Conservation (phyloP, 2,888 invertebrate genomes). For the Himalopsyche kuldschensis region DNA sequence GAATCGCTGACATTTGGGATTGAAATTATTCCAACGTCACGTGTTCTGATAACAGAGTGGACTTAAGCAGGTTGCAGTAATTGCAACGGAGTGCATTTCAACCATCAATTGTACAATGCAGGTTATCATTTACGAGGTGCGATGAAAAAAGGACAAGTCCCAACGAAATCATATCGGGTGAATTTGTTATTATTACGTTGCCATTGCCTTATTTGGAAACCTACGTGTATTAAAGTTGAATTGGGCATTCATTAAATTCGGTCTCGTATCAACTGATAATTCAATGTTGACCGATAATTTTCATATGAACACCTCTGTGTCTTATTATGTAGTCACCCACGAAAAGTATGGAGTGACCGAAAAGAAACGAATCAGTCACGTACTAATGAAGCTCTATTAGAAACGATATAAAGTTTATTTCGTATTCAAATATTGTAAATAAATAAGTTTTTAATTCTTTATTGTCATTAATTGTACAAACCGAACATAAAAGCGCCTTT, state of each 20-base stretch:
- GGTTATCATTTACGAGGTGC: slow-evolving; percentile 12
- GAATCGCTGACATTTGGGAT: background rate
- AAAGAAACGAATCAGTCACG: background rate
- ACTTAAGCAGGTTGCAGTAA: background rate
- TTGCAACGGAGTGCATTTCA: background rate
- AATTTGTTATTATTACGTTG: slow-evolving; percentile 1
- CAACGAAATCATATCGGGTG: background rate
- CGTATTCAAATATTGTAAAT: too few species aligned
- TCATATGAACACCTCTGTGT: slow-evolving; percentile 3
- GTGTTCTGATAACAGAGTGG: background rate
- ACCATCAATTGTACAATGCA: background rate
- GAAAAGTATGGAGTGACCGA: background rate
- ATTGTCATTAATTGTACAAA: too few species aligned
- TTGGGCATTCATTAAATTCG: slow-evolving; percentile 5
- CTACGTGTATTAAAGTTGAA: background rate
- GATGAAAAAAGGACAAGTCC: background rate
- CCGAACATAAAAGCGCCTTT: too few species aligned
- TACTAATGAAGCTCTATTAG: too few species aligned
- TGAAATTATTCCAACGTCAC: background rate
- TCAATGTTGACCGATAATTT: slow-evolving; percentile 7
- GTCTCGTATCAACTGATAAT: background rate
- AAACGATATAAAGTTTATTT: too few species aligned
- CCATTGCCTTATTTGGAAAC: background rate
- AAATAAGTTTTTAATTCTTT: too few species aligned
- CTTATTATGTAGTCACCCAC: background rate